phyloP scores from a whole-genome alignment of 1,140 invertebrate genomes.

The Drosophila biarmipes region DNA sequence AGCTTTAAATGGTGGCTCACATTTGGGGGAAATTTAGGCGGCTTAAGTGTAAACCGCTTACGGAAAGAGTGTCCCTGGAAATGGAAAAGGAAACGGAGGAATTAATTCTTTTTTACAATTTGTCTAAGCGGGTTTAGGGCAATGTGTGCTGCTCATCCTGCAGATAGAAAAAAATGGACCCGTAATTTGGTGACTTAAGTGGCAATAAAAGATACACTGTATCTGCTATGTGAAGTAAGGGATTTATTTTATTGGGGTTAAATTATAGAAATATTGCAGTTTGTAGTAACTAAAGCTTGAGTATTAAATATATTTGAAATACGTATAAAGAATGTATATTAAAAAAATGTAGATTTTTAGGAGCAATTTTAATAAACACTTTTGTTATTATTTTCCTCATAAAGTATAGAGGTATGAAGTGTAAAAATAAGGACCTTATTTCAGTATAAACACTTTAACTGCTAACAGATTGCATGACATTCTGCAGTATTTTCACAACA shows the following conservation, averaged over 20 bases:
- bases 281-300: no score
- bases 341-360: no score
- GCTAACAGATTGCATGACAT: slow-evolving; percentile 14
- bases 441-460: slow-evolving; percentile 1
- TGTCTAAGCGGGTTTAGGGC: slow-evolving; percentile 14
- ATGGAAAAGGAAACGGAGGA: slow-evolving; percentile 18
- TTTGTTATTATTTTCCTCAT: no score
- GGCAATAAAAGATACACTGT: no score
- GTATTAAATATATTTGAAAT: no score
- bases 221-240: no score
- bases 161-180: background rate
- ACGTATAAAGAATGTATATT: no score
- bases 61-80: slow-evolving; percentile 27
- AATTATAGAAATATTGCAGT: no score
- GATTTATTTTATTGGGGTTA: no score
- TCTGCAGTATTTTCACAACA: slow-evolving; percentile 34
- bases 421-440: no score
- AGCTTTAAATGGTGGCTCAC: background rate
- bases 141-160: slow-evolving; percentile 16
- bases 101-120: slow-evolving; percentile 35
- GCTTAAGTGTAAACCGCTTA: slow-evolving; percentile 48
- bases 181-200: background rate
- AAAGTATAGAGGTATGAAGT: no score
- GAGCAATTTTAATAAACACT: no score
- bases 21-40: slow-evolving; percentile 25